phyloP scores from a whole-genome alignment of 2,113 vertebrate genomes.

The Megaceryle torquata region DNA sequence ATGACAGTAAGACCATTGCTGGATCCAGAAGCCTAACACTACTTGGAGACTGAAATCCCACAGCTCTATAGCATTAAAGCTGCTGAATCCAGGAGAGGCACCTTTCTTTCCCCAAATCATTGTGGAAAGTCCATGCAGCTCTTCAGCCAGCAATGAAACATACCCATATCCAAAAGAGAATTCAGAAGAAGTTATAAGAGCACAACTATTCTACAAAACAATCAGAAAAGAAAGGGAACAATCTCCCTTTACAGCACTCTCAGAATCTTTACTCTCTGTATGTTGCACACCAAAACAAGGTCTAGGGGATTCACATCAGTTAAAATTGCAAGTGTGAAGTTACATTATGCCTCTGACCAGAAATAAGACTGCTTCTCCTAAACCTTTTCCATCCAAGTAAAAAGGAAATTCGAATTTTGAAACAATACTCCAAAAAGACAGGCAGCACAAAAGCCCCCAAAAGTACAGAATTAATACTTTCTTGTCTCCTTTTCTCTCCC shows the following conservation, averaged over 20 bases:
- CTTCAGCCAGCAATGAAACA: background rate
- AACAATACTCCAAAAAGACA: background rate
- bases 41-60: background rate
- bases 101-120: background rate
- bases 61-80: rapidly evolving
- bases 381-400: background rate
- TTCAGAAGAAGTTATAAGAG: background rate
- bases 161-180: background rate
- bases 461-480: rapidly evolving
- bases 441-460: background rate
- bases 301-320: background rate
- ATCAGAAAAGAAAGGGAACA: background rate
- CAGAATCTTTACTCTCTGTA: background rate
- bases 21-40: background rate
- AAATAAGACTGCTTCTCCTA: background rate
- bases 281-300: background rate
- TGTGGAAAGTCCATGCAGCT: background rate
- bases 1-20: background rate
- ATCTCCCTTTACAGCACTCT: background rate
- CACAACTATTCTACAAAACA: background rate
- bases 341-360: background rate
- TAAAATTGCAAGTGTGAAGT: background rate
- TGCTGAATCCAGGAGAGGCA: background rate
- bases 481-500: background rate
- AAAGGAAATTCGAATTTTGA: background rate